Base-by-base conservation (phyloP, 2,888 invertebrate genomes). In the Cerastoderma edule region DNA sequence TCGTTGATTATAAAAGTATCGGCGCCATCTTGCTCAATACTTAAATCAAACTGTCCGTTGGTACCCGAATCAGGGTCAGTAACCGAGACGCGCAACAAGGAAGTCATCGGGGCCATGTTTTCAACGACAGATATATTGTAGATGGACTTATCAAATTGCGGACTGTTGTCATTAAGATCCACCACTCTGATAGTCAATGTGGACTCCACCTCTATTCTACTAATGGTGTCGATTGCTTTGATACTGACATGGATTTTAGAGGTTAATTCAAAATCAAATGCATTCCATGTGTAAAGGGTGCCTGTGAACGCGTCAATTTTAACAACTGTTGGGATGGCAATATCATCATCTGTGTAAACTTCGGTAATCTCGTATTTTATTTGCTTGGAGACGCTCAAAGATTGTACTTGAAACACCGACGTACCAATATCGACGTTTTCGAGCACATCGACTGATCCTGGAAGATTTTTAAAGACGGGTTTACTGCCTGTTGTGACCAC, bases 111-210 rank as follows among this genome's bases (percentile, higher is more conserved):
- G 0, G 69, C 28, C 6, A 75, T 53, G n/a, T 67, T 80, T 78
- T 87, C 82, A 1, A 84, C 64, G 19, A 81, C 50, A 1, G 85
- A 64, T 1, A 77, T 28, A 27, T 80, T 74, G n/a, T 79, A 80
- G 22, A 81, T 69, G 5, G 78, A 46, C 19, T 70, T 73, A 16
- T 71, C 63, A 72, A 86, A 88, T 22, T 28, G 72, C 0, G 89
- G 87, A 4, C 28, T n/a, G 53, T 86, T 83, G 71, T 89, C 89
- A 56, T 89, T 89, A 13, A 74, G 75, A 67, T 89, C 89, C 1
- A 53, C 13, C 1, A 87, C 72, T 8, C 60, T 48, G 0, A 89
- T 65, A 0, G 79, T 72, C 0, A 86, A 50, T 2, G 67, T 81
- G 33, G 67, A 68, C 2, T 83, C 74, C 3, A 75, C 73, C 16